phyloP scores from a whole-genome alignment of 2,888 invertebrate species.

The Drosophila melanosoma region DNA sequence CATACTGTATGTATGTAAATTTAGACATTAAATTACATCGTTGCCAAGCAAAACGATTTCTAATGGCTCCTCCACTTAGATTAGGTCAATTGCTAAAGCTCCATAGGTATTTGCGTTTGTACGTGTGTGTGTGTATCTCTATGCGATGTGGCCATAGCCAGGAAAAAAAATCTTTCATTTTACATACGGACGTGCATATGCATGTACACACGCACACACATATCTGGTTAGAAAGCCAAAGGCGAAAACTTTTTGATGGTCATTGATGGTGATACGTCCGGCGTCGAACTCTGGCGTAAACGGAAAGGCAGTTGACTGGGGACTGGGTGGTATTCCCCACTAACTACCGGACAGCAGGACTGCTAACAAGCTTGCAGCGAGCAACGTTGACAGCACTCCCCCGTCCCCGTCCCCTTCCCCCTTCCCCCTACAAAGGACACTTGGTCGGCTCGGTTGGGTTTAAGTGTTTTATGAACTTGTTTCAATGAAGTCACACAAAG shows the following conservation, averaged over 20 bases:
- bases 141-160: conserved; percentile 41
- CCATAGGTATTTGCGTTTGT: conserved; percentile 2
- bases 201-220: conserved; percentile 2
- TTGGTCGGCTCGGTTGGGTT: conserved; percentile 69
- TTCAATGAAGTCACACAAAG: conserved; percentile 77
- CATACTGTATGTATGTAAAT: background rate
- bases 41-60: conserved; percentile 74
- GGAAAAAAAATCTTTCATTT: conserved; percentile 38
- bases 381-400: conserved; percentile 49
- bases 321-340: background rate
- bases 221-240: conserved; percentile 59
- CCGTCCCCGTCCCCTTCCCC: background rate
- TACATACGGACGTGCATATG: conserved; percentile 13
- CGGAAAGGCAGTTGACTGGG: conserved; percentile 1
- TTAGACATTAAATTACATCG: conserved; percentile 39
- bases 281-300: conserved; percentile 44
- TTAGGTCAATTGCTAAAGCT: conserved; percentile 71
- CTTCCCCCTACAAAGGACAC: conserved; percentile 58
- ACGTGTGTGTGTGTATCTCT: conserved; percentile 44
- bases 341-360: conserved; percentile 40
- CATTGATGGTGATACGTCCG: conserved; percentile 72
- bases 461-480: conserved; percentile 84
- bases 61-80: conserved; percentile 73
- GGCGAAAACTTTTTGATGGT: conserved; percentile 67
- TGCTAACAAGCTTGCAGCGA: conserved; percentile 72